Evolutionary conservation across 2,888 invertebrate genomes (phyloP), one percentile per base, ranked within the genome.

Genomic region (Cheilosia scutellata): DNA sequence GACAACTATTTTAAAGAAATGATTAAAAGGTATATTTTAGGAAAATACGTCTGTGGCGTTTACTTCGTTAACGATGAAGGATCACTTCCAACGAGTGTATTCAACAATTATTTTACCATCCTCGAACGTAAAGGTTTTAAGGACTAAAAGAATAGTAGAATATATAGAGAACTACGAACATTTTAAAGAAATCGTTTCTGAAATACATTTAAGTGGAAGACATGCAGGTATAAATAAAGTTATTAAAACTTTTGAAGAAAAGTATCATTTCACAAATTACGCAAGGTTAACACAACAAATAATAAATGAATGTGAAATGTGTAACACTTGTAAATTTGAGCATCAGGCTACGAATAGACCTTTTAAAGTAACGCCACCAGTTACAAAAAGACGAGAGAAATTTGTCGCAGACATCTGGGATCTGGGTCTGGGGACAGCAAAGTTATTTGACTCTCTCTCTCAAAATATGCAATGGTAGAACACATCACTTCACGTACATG

Each of bases 351-450:
- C 62, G 9, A 9, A 33, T 33, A 33, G 33, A 33, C 33, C 33
- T 9, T 33, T 33, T 33, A 9, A 33, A 33, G 2, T 33, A 87
- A 75, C 82, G 3, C 80, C 76, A 16, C 66, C 63, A 13, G 13
- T 53, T 13, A 71, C 62, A n/a, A 62, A 78, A 42, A 51, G 49
- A 33, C 58, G 74, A 53, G 60, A 83, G 62, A 78, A 74, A 63
- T 75, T 40, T 71, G 71, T 76, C 4, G 33, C 62, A 27, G 87
- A 88, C 44, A n/a, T n/a, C n/a, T n/a, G n/a, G n/a, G n/a, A 70
- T 82, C 60, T 88, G 78, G 80, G 62, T 87, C 60, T 87, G 72
- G 74, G 78, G 68, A 47, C 80, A 78, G 25, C 44, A 63, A 20
- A 53, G 49, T 49, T 87, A 76, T 42, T 20, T 88, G 27, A 87